Conservation (phyloP, 2,888 invertebrate genomes). For the Melitaea athalia region DNA sequence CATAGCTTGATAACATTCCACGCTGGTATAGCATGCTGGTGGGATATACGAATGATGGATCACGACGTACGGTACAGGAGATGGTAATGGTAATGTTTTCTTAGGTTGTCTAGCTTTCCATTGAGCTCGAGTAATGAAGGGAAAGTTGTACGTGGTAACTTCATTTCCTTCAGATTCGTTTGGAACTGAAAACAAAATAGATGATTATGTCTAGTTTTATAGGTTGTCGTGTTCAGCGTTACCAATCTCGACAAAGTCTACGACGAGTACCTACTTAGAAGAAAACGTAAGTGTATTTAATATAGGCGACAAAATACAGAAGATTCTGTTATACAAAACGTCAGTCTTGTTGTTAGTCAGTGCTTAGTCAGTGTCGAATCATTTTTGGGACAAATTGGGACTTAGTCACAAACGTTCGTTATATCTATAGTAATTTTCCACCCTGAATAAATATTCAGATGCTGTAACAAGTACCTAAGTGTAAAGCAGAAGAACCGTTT, state of each 20-base stretch:
- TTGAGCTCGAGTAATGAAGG: slow-evolving; percentile 68
- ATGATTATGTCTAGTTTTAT: neutral
- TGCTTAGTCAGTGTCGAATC: too few species aligned
- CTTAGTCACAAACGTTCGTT: too few species aligned
- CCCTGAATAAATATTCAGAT: too few species aligned
- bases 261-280: too few species aligned
- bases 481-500: too few species aligned
- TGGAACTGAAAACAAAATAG: slow-evolving; percentile 17
- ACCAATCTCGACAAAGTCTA: neutral
- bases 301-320: too few species aligned
- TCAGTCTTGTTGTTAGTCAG: too few species aligned
- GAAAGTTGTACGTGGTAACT: slow-evolving; percentile 58
- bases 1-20: slow-evolving; percentile 81
- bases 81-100: slow-evolving; percentile 66
- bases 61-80: slow-evolving; percentile 86
- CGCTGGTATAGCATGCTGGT: slow-evolving; percentile 75
- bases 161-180: slow-evolving; percentile 52
- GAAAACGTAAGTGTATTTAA: too few species aligned
- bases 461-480: too few species aligned
- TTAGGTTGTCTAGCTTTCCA: slow-evolving; percentile 84
- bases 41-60: slow-evolving; percentile 87
- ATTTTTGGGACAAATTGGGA: too few species aligned
- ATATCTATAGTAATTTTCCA: too few species aligned
- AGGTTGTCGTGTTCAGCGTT: neutral
- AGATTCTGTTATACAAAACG: too few species aligned